phyloP scores from a whole-genome alignment of 2,113 vertebrate genomes.

The Pipra filicauda region DNA sequence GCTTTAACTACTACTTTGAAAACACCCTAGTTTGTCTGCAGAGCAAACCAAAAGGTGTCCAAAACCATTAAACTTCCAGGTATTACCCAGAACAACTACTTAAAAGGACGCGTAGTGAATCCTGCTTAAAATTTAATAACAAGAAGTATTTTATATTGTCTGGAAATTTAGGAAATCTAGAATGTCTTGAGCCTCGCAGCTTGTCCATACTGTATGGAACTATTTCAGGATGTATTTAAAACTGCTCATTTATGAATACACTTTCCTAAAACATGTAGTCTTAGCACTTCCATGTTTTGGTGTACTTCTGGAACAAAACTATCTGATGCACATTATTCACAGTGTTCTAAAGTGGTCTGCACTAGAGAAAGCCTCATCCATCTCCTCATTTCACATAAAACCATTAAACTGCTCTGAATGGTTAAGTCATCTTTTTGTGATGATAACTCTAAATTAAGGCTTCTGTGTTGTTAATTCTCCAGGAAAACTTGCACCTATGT shows the following conservation, averaged over 20 bases:
- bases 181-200: background rate
- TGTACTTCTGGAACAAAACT: background rate
- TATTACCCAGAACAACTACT: background rate
- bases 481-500: background rate
- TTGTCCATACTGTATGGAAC: background rate
- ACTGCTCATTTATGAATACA: background rate
- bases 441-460: constrained; percentile 32
- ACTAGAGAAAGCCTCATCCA: background rate
- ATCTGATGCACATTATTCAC: background rate
- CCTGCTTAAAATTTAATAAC: background rate
- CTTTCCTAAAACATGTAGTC: background rate
- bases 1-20: background rate
- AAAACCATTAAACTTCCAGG: background rate
- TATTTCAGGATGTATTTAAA: background rate
- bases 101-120: background rate
- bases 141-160: background rate
- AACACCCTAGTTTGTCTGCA: background rate
- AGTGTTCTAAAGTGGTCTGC: background rate
- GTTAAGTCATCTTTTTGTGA: constrained; percentile 51
- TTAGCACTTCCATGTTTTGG: background rate
- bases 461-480: constrained; percentile 2
- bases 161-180: background rate
- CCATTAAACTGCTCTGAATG: background rate
- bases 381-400: constrained; percentile 28
- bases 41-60: background rate